phyloP scores from a whole-genome alignment of 2,888 invertebrate genomes.

The Apeira syringaria region DNA sequence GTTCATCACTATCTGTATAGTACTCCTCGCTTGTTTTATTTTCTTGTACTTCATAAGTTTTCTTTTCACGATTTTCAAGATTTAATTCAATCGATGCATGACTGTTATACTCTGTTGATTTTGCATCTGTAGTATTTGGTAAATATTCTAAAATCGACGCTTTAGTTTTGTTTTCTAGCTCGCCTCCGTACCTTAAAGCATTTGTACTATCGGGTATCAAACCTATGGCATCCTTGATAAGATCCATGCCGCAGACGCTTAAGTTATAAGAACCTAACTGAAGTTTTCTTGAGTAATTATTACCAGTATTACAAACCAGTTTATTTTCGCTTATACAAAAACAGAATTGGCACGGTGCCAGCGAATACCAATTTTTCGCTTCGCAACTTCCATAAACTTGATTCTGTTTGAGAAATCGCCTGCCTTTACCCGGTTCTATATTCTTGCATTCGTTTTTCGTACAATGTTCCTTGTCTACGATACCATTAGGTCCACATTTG shows the following conservation, averaged over 20 bases:
- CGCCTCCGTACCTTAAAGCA: conserved; percentile 25
- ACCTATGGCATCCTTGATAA: conserved; percentile 45
- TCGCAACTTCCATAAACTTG: conserved; percentile 49
- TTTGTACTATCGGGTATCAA: conserved; percentile 36
- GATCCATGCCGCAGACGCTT: conserved; percentile 49
- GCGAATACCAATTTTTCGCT: conserved; percentile 57
- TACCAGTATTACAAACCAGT: conserved; percentile 56
- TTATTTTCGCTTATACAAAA: conserved; percentile 56
- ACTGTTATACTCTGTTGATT: not conserved
- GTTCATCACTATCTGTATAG: conserved; percentile 26
- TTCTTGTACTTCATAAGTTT: not conserved
- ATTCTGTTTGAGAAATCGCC: conserved; percentile 17
- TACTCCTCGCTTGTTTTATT: conserved; percentile 21
- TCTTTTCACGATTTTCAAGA: conserved; percentile 7
- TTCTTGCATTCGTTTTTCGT: conserved; percentile 53
- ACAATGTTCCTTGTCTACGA: conserved; percentile 47
- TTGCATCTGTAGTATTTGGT: not conserved
- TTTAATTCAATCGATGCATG: conserved; percentile 3
- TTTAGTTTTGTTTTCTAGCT: conserved; percentile 7
- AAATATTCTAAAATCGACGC: not conserved
- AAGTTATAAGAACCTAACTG: conserved; percentile 50
- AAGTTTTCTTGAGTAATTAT: conserved; percentile 31
- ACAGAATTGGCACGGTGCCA: conserved; percentile 64
- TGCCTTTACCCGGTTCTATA: conserved; percentile 13
- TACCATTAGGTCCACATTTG: conserved; percentile 49